Percentiles rank a stretch among this genome's conserved stretches.
These are phyloP conservation scores for Eulacestoma nigropectus DNA, from an alignment of 2,113 vertebrate genomes.

Conservation along the genomic window DNA sequence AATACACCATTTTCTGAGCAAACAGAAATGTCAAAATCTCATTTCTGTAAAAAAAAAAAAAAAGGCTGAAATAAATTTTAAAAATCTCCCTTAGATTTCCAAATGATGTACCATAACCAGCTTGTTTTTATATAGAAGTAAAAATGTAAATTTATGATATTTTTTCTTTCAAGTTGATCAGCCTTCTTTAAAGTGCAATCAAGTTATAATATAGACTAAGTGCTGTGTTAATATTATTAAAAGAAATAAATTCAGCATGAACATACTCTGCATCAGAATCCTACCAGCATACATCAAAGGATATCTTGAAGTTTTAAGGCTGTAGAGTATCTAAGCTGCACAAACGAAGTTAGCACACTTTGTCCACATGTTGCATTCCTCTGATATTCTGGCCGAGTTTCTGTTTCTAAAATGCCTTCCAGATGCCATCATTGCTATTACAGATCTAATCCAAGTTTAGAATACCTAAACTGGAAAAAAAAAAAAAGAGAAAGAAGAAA, in stretches of 20 bases:
- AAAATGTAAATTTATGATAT: background rate
- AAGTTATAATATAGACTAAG: background rate
- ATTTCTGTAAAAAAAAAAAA: background rate
- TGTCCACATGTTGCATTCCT: slow-evolving; percentile 60
- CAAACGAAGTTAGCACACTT: slow-evolving; percentile 7
- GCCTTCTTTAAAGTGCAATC: background rate
- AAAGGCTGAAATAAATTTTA: background rate
- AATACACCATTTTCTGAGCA: background rate
- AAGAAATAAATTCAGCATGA: background rate
- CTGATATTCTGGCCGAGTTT: slow-evolving; percentile 52
- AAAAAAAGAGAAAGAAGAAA: background rate
- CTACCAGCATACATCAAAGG: background rate
- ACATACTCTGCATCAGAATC: background rate
- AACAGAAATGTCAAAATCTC: background rate
- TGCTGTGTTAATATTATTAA: background rate
- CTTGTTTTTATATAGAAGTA: background rate
- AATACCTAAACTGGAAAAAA: background rate
- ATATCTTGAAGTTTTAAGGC: background rate
- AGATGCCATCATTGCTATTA: slow-evolving; percentile 55
- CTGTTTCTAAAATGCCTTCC: slow-evolving; percentile 66
- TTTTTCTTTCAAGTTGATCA: background rate
- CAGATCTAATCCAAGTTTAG: slow-evolving; percentile 31
- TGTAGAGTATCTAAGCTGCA: background rate
- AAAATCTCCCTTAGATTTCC: background rate
- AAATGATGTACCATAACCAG: background rate